Base-by-base conservation (phyloP, 92 coral and sea anemone species). In the Meandrina meandrites region DNA sequence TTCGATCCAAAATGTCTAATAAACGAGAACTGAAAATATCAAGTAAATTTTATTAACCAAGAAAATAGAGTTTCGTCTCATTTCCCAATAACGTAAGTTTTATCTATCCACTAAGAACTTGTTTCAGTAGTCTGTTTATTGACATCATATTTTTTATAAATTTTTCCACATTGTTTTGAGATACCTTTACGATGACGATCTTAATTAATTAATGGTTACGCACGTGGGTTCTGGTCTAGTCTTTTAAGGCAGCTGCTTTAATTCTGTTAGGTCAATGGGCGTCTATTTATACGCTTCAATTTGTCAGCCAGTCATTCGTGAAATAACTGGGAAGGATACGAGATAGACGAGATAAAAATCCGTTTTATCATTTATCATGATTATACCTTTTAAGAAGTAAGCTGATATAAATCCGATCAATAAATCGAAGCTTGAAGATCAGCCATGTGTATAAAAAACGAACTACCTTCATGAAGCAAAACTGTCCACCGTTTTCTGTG, bases 121-220 rank as follows among this genome's bases (percentile, higher is more conserved):
- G 8, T 15, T 71, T 71, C 48, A 47, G 27, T 34, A 13, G 37
- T 30, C 58, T 40, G 54, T 50, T 53, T 18, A 10, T 54, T 78
- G 18, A 54, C 37, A 78, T 17, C n/a, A 18, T 21, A 10, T 78
- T 51, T 78, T 50, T 17, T 51, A 30, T 48, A 17, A 14, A 78
- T 18, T 56, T 57, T 17, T 18, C 19, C 70, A 17, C 16, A 27
- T 1, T 51, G 74, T 75, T 84, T 37, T 73, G 21, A 24, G 57
- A 74, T 74, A 74, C 37, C 57, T 56, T 8, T 16, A 16, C 31
- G 57, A 57, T 84, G 80, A 74, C 87, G 72, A 21, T 83, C 16
- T 57, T 84, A 21, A 83, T 40, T 83, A 72, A 73, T n/a, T 83
- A 0, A 75, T 84, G 30, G 54, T 37, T 74, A 56, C 80, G 57